Evolutionary conservation across 2,113 vertebrate species (phyloP).

Genomic region (Amphilophus citrinellus): DNA sequence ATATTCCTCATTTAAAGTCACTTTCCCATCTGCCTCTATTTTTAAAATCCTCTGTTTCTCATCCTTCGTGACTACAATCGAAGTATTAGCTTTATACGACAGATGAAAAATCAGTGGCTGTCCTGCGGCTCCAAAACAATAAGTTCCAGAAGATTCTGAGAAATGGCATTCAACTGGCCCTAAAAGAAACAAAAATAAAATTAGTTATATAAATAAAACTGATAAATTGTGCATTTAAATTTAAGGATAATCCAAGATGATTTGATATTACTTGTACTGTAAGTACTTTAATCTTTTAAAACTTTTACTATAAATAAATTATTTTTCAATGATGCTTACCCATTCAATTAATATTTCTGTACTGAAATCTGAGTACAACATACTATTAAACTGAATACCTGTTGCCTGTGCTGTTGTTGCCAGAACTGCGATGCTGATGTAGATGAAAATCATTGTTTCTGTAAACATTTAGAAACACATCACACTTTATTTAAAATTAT

Average conservation of each 20-base stretch:
- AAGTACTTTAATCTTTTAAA: not conserved
- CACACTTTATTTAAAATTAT: not conserved
- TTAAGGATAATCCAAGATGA: fast-evolving
- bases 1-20: not conserved
- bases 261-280: fast-evolving
- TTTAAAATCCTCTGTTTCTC: not conserved
- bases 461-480: not conserved
- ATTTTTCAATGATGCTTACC: not conserved
- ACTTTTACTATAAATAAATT: not conserved
- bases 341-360: not conserved
- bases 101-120: conserved; percentile 32
- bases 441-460: conserved; percentile 29
- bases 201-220: fast-evolving
- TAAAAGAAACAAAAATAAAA: conserved; percentile 14
- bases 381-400: not conserved
- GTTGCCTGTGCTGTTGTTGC: conserved; percentile 1
- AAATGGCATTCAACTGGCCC: conserved; percentile 18
- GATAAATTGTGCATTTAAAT: not conserved
- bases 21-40: fast-evolving
- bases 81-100: not conserved
- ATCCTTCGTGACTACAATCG: fast-evolving
- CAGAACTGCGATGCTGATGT: not conserved
- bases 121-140: conserved; percentile 34
- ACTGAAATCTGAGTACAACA: not conserved
- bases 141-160: not conserved